Evolutionary conservation across 2,888 invertebrate species (phyloP), one percentile per base, ranked within the genome.

Genomic region (Cephus spinipes): DNA sequence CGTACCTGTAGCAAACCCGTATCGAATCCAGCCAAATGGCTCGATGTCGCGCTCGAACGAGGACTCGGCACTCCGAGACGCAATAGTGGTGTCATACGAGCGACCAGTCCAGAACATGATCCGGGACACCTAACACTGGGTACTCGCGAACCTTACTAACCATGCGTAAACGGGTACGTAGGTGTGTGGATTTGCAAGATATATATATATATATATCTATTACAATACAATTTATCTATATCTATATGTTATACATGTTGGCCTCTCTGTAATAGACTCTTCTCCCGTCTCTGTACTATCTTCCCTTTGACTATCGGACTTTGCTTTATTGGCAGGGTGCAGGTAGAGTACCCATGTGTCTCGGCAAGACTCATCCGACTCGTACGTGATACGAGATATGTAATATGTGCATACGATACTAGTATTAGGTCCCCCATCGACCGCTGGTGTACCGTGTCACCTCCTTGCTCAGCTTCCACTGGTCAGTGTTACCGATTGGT

Each of bases 61-160:
- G 71, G 6, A 33, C 71, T 31, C 31, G 71, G 71, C 12, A 33
- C 31, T 32, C 82, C 82, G 83, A 82, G 83, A 82, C 83, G 83
- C 80, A 83, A 81, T 82, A 82, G 80, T 79, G 83, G 82, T 83
- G 82, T 82, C 81, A 82, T 82, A 82, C 77, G 83, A 83, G 81
- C 73, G 79, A 71, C 71, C 32, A 33, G 71, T 12, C 9, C 55
- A 55, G 32, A 71, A 71, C 33, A 71, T 33, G 32, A 71, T 71
- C 79, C 78, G 81, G 84, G 83, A 84, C 23, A 84, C 83, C 82
- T 77, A 83, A 84, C 81, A 84, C 82, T 80, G 75, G 77, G 74
- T 55, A 79, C 80, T 81, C 81, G 76, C 79, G 76, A 81, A 82
- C 81, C 23, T 81, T 81, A 81, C 82, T 81, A 83, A 83, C 82